Conservation (phyloP, 2,113 vertebrate genomes). For the Microtus oregoni region DNA sequence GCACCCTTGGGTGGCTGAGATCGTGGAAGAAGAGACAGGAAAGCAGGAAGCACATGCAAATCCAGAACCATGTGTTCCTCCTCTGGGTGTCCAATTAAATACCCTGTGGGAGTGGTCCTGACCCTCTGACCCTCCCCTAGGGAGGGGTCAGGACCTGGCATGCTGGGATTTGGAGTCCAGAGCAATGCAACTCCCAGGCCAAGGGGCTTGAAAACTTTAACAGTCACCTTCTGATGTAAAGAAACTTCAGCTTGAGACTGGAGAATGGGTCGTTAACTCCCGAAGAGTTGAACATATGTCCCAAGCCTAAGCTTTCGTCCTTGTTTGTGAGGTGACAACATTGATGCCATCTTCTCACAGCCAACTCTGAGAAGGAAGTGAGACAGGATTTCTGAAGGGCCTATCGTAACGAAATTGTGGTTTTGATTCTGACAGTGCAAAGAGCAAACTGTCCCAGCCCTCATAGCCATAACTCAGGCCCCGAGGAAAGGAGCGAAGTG, state of each 20-base stretch:
- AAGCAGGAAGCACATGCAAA: too few relatives aligned
- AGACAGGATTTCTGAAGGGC: not conserved
- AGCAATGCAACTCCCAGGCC: too few relatives aligned
- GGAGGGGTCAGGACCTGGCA: too few relatives aligned
- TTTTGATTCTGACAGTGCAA: not conserved
- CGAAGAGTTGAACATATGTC: not conserved
- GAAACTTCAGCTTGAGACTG: not conserved
- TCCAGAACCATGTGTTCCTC: too few relatives aligned
- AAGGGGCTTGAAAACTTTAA: not conserved
- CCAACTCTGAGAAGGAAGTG: not conserved
- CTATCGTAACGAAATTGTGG: not conserved
- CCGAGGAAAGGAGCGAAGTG: not conserved
- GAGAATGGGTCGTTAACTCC: not conserved
- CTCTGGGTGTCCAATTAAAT: too few relatives aligned
- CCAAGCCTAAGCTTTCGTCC: not conserved
- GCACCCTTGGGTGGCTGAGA: too few relatives aligned
- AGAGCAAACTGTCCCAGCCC: not conserved
- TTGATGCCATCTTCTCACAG: not conserved
- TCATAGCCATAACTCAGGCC: not conserved
- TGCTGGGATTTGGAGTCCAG: too few relatives aligned
- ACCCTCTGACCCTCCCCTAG: too few relatives aligned
- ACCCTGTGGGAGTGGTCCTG: too few relatives aligned
- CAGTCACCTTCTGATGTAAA: not conserved
- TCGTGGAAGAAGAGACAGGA: too few relatives aligned
- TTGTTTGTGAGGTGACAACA: not conserved